A percentile compares a stretch with the other conserved stretches of the same genome.
These are phyloP conservation scores for Octomys mimax DNA, from an alignment of 2,797 vertebrate genomes.

Conservation along the genomic window DNA sequence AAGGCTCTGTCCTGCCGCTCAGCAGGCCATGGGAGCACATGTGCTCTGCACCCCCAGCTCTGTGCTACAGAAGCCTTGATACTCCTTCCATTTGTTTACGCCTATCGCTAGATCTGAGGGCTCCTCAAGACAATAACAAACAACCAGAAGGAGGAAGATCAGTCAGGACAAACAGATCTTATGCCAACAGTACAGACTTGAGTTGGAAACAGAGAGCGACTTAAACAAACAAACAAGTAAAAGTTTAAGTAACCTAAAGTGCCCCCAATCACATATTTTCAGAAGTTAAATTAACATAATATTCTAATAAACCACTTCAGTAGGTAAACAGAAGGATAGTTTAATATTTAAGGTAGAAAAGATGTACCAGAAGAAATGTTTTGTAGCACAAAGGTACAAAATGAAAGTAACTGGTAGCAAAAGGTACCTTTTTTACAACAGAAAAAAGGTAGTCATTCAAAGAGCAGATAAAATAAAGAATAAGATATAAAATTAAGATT, in stretches of 20 bases:
- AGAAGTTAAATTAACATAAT: neutral
- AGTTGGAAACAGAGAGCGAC: neutral
- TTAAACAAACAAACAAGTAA: constrained; percentile 47
- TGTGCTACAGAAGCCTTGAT: neutral
- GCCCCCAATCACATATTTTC: neutral
- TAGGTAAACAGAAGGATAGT: neutral
- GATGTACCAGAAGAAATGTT: neutral
- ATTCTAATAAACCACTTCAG: neutral
- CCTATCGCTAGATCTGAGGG: neutral
- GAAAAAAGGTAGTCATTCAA: neutral
- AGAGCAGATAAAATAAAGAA: neutral
- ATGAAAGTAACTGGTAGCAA: too few relatives aligned
- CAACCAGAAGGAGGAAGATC: neutral
- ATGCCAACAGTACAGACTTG: constrained; percentile 38
- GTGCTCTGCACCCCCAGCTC: neutral
- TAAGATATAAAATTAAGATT: neutral
- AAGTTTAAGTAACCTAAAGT: constrained; percentile 27
- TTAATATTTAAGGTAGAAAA: neutral
- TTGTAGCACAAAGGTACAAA: neutral
- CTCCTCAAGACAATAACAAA: constrained; percentile 57
- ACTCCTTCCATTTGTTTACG: constrained; percentile 29
- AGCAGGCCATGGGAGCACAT: neutral
- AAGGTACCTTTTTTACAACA: too few relatives aligned
- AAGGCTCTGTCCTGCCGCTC: neutral
- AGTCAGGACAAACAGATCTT: constrained; percentile 28